Evolutionary conservation across 2,113 vertebrate species (phyloP), one percentile per base, ranked within the genome.

Genomic region (Canis aureus): DNA sequence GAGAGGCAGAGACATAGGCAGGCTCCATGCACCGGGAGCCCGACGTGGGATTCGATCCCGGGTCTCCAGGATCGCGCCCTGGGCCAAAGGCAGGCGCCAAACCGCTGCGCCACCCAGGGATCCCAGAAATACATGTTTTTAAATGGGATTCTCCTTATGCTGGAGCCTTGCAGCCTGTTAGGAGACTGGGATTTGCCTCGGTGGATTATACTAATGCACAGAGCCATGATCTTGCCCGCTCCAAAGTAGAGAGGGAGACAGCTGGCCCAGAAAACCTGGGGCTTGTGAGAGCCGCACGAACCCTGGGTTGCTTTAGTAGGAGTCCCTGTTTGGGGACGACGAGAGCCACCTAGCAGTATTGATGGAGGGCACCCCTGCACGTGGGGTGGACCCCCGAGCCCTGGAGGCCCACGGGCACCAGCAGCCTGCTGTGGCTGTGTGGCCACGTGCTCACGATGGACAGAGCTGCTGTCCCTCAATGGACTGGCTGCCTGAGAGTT

Each of bases 201-300:
- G 16, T 17, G n/a, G 12, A 11, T 51, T 27, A 22, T 17, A 1
- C 23, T 51, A 0, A 51, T 0, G 27, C 0, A 1, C 49, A 13
- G 43, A 51, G 57, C 32, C 7, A 1, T 9, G 38, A 16, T 49
- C 57, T 71, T 23, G 4, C 35, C 8, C 43, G 20, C 81, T 60
- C 29, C 38, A 1, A 6, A 27, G 55, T 43, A 6, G 69, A 32
- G 27, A 29, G 16, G 27, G 17, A 64, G 43, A 32, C 9, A 59
- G n/a, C 16, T n/a, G 78, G n/a, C 32, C 80, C 19, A 19, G 69
- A 66, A 76, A 76, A 32, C 69, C 11, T 0, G 1, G 7, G 51
- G 53, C 57, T 27, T 35, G 0, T 32, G 82, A 57, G 23, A 73
- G 38, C 51, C 9, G 16, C 51, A 27, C 25, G 29, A 55, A n/a